Base-by-base conservation (phyloP, 2,888 invertebrate species). In the Brachypalpus laphriformis region DNA sequence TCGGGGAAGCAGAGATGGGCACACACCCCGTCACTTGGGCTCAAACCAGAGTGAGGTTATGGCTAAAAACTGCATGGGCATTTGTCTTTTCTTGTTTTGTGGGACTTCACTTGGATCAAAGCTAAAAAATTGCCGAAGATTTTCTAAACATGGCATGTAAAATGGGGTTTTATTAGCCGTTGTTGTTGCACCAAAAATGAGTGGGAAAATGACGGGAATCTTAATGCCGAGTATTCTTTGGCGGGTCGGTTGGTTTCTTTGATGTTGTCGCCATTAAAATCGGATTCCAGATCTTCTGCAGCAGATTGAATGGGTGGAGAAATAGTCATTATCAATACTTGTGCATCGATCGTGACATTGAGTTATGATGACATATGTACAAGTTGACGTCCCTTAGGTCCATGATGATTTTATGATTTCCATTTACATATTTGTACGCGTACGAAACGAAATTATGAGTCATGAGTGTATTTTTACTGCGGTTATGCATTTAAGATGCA, bases 361-460 rank as follows among this genome's bases (percentile, higher is more conserved):
- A 82, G 82, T 77, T 82, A 82, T 82, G 71, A 82, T 77, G 82
- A 82, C 71, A 47, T 40, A 59, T 54, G 65, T 20, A 40, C 28
- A 22, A 72, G 28, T 34, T 77, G 51, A 57, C 22, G 70, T 61
- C 42, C 63, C 54, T 47, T 54, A 9, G 51, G 65, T 28, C 28
- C 28, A 42, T 16, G 22, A 45, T 31, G 45, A 47, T 47, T 40
- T 14, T 14, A 0, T 40, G 14, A 34, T 34, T 34, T 34, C 3
- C 34, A n/a, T n/a, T n/a, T 11, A 7, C 9, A 18, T 14, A 3
- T 16, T 11, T 7, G 7, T 18, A 45, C 47, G 20, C 47, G 20
- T 20, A 20, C 20, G 47, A 8, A 47, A 47, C 20, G 20, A 47
- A 47, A 3, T 20, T 0, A 4, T 20, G 18, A 20, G 20, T 47